These are phyloP conservation scores for Scyliorhinus canicula DNA, from an alignment of 2,797 vertebrate genomes.

Conservation along the genomic window DNA sequence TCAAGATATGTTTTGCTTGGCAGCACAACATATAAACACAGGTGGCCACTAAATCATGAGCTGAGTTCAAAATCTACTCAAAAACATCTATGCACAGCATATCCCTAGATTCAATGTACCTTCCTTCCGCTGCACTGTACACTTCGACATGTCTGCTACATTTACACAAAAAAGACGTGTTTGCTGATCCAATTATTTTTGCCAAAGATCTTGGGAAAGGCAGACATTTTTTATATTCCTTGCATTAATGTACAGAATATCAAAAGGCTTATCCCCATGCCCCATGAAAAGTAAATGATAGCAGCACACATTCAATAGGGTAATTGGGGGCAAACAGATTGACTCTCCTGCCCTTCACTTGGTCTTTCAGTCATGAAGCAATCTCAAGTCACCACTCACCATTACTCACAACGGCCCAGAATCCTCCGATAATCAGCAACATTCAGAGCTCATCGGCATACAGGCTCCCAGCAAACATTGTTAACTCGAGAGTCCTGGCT, in stretches of 20 bases:
- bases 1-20: background rate
- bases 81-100: background rate
- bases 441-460: background rate
- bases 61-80: background rate
- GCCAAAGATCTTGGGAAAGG: background rate
- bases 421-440: background rate
- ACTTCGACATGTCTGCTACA: background rate
- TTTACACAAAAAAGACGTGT: background rate
- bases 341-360: background rate
- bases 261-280: background rate
- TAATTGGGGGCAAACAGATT: background rate
- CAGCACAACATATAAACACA: background rate
- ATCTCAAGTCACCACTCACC: constrained; percentile 17
- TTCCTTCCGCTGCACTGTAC: background rate
- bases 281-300: background rate
- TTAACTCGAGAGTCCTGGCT: background rate
- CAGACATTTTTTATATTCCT: background rate
- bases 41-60: background rate
- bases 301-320: background rate
- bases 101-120: background rate
- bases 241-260: background rate
- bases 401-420: background rate
- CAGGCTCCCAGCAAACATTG: background rate
- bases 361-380: background rate
- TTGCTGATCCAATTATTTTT: background rate